Conservation (phyloP, 2,797 vertebrate genomes). For the Emydoidea blandingii region DNA sequence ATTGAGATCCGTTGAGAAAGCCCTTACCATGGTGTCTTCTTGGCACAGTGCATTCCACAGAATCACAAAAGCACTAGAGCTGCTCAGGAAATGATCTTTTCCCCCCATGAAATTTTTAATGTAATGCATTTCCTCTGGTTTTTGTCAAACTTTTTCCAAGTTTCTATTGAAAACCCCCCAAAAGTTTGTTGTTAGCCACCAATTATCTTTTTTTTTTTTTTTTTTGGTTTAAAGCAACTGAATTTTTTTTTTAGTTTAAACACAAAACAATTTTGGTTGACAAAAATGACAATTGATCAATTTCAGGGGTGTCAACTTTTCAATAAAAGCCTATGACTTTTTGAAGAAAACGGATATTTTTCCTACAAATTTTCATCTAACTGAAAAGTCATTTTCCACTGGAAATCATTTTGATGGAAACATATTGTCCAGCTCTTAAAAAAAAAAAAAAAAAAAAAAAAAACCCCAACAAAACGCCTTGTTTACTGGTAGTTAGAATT, state of each 20-base stretch:
- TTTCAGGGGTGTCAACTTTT: no score
- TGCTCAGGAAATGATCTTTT: not conserved
- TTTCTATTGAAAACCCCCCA: not conserved
- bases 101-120: not conserved
- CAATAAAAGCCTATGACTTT: not conserved
- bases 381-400: not conserved
- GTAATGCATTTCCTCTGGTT: not conserved
- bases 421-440: not conserved
- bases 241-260: not conserved
- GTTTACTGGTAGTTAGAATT: constrained; percentile 36
- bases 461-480: not conserved
- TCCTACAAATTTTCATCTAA: not conserved
- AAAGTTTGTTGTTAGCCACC: not conserved
- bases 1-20: not conserved
- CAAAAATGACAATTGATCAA: not conserved
- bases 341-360: not conserved
- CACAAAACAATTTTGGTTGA: fast-evolving
- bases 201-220: not conserved
- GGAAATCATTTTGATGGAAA: not conserved
- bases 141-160: not conserved
- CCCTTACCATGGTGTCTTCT: not conserved
- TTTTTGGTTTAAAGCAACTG: fast-evolving
- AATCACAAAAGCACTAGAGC: not conserved
- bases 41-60: fast-evolving
- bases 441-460: constrained; percentile 34